These are phyloP conservation scores for Nomada hirtipes DNA, from an alignment of 2,888 invertebrate genomes.

Conservation along the genomic window DNA sequence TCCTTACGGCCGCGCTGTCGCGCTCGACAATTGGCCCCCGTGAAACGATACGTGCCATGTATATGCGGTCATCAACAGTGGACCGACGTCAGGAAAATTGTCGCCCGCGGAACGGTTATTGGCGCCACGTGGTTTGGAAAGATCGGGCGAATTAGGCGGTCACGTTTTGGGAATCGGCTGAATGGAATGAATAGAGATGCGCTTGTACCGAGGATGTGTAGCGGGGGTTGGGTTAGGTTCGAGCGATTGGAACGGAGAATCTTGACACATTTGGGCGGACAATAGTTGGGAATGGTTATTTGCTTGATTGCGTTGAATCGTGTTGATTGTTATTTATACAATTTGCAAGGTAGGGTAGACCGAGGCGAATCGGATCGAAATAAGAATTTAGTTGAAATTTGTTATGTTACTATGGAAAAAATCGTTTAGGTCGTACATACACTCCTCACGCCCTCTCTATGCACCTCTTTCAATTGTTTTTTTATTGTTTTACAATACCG, in stretches of 20 bases:
- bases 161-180: background rate
- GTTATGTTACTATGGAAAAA: no score
- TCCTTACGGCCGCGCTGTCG: background rate
- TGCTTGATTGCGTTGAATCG: no score
- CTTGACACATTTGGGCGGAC: background rate
- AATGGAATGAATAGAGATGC: background rate
- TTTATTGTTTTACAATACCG: no score
- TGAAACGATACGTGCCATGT: background rate
- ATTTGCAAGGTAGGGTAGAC: no score
- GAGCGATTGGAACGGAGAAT: background rate
- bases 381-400: no score
- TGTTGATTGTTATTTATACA: no score
- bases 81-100: background rate
- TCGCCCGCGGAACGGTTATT: background rate
- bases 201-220: background rate
- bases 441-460: no score
- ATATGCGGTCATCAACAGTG: background rate
- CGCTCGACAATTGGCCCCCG: background rate
- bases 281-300: no score
- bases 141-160: background rate
- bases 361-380: no score
- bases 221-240: no score
- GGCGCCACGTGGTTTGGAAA: background rate
- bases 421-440: no score
- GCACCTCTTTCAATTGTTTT: no score